Evolutionary conservation across 2,797 vertebrate species (phyloP), one percentile per base, ranked within the genome.

Genomic region (Oreortyx pictus): DNA sequence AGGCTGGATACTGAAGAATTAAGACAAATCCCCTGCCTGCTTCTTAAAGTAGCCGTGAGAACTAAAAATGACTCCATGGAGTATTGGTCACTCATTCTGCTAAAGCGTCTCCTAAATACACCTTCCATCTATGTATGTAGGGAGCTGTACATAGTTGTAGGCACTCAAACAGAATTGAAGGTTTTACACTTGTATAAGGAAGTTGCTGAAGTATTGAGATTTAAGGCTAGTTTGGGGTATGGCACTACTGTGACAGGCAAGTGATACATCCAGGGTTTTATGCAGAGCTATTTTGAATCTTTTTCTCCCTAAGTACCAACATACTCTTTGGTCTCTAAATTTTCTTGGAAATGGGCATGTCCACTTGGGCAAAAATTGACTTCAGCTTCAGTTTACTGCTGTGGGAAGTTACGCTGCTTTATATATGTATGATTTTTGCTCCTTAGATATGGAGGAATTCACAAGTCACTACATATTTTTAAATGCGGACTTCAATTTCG

Each of bases 401-500:
- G n/a, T 62, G 61, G 57, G 18, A 29, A 84, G 6, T 70, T 47
- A 44, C 50, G 68, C 6, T 74, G 3, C 20, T 77, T 37, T 31
- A 1, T 43, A 3, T n/a, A 19, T 5, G 27, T 11, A 15, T 33
- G 57, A 49, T 14, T 86, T 49, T 35, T 79, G 43, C 14, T 92
- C n/a, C 14, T 3, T 23, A 70, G 49, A 65, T 33, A 41, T 33
- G 37, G 47, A 92, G 88, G 44, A 77, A 91, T 33, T 64, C 66
- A 33, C 7, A 66, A 87, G 22, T 29, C 50, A 68, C 77, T 22
- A 43, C 14, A 7, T 24, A 44, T 49, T 91, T 95, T 92, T 73
- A 86, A 89, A 56, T 19, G 27, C 4, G 49, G 64, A 79, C 76
- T 91, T 62, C 77, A 89, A 46, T 86, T 92, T 95, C 72, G 68